Base-by-base conservation (phyloP, 1,140 invertebrate genomes). In the Drosophila prosaltans region DNA sequence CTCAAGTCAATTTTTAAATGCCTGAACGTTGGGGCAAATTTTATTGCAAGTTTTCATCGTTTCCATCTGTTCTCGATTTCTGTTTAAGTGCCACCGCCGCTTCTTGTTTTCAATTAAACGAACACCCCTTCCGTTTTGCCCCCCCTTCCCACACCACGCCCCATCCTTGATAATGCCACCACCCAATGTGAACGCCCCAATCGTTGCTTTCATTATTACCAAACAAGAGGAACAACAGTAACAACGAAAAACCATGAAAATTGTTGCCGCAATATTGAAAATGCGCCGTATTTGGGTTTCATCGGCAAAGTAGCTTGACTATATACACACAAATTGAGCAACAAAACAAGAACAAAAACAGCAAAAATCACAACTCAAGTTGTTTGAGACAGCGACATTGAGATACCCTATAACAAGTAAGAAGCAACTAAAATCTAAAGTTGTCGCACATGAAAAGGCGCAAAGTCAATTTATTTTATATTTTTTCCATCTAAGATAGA, bases 201-300 rank as follows among this genome's bases (percentile, higher is more conserved):
- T 77, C 72, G 83, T 79, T 88, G 83, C 79, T 85, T 86, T 86
- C 80, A 86, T 88, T 86, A 88, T 86, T 88, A 83, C 83, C 85
- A 66, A 78, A 80, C 83, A 85, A 88, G 82, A 88, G 79, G 79
- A 80, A 80, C 72, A 76, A 39, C 45, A 65, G 61, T 55, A 78
- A 77, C 72, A 76, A 78, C 64, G 61, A 78, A 77, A 88, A 78
- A 66, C 80, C 83, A 85, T 85, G 82, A 83, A 88, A 86, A 86
- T 86, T 83, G 82, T 88, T 88, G 83, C 83, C 82, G 83, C 82
- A 86, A 86, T 86, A 86, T 86, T 86, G 82, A 86, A 86, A 86
- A 86, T 79, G 69, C 76, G 80, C 74, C 82, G 76, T 83, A 86
- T 88, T 83, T 88, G 83, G 82, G 74, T 86, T 72, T 75, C 68